Percentiles rank a stretch among this genome's conserved stretches.
These are phyloP conservation scores for Cryptus viduatorius DNA, from an alignment of 2,888 invertebrate genomes.

Conservation along the genomic window DNA sequence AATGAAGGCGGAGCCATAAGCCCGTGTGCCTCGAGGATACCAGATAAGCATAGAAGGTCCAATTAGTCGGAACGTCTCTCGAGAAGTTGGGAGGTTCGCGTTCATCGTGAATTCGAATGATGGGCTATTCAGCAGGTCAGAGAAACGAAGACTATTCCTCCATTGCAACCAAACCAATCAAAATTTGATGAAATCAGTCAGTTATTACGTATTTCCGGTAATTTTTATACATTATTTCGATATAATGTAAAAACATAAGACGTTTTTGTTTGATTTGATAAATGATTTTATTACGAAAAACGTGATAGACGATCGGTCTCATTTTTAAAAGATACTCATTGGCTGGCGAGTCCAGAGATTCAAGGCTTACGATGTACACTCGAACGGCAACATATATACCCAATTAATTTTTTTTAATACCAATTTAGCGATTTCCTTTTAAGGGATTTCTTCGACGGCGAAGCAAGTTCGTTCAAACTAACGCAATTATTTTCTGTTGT, in stretches of 20 bases:
- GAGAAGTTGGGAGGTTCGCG: background rate
- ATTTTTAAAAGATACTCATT: background rate
- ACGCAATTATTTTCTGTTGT: constrained; percentile 80
- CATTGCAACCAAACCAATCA: background rate
- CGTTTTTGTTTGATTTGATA: no score
- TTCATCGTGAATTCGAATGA: background rate
- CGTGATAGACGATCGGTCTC: background rate
- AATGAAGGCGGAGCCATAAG: background rate
- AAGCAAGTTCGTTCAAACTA: constrained; percentile 72
- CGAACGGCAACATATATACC: background rate
- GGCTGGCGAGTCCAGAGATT: background rate
- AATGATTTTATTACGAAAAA: background rate
- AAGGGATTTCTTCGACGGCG: constrained; percentile 36
- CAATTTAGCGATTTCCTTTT: constrained; percentile 21
- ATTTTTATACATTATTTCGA: no score
- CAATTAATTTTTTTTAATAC: constrained; percentile 34
- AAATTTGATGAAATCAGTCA: no score
- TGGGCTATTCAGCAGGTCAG: background rate
- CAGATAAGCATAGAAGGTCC: constrained; percentile 10
- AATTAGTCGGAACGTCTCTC: constrained; percentile 3
- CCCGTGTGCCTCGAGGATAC: background rate
- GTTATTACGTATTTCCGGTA: no score
- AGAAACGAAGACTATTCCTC: background rate
- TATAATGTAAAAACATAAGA: no score
- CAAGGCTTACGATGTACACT: constrained; percentile 1